Percentiles rank a stretch among this genome's conserved stretches.
Evolutionary conservation across 2,797 vertebrate genomes (phyloP).

Genomic region (Tiaroga cobitis): DNA sequence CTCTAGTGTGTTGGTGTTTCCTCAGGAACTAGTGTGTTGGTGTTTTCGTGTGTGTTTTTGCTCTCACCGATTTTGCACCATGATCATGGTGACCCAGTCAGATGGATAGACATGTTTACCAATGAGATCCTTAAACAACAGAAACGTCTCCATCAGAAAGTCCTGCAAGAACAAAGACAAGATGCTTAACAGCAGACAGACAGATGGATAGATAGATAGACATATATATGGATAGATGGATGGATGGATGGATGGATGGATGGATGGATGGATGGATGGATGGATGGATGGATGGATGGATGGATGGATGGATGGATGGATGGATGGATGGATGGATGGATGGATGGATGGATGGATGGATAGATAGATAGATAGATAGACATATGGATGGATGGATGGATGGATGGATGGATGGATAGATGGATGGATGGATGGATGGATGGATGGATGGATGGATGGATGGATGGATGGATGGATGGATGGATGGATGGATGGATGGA

Average conservation of each 20-base stretch:
- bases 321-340: too few relatives aligned
- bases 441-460: fast-evolving
- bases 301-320: fast-evolving
- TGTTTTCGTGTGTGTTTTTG: constrained; percentile 8
- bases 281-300: fast-evolving
- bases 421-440: fast-evolving
- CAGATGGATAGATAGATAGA: fast-evolving
- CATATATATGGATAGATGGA: fast-evolving
- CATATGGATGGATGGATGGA: background rate
- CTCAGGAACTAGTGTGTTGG: background rate
- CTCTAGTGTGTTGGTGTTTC: too few relatives aligned
- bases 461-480: background rate
- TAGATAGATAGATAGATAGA: too few relatives aligned
- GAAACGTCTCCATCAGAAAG: constrained; percentile 96
- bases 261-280: fast-evolving
- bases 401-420: fast-evolving
- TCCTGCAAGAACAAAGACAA: constrained; percentile 78
- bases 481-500: fast-evolving
- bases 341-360: too few relatives aligned
- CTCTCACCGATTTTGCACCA: constrained; percentile 96
- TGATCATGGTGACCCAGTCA: constrained; percentile 98
- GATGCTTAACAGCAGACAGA: background rate
- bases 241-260: background rate
- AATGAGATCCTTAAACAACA: constrained; percentile 95
- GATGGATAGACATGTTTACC: constrained; percentile 93